Conservation (phyloP, 2,888 invertebrate genomes). For the Ypsolopha scabrella region DNA sequence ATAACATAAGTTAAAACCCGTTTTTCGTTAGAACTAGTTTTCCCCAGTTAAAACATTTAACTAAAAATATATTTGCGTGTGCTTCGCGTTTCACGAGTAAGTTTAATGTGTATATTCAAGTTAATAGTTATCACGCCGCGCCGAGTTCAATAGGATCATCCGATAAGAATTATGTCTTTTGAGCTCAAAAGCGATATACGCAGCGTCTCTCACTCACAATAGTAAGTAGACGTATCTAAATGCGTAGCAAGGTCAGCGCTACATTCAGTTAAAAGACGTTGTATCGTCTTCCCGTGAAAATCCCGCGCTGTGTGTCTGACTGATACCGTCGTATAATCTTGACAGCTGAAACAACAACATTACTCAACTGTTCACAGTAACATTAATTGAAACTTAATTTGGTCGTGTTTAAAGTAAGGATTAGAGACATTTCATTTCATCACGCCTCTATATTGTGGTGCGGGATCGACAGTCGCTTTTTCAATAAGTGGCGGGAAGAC, state of each 20-base stretch:
- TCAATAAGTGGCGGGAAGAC: slow-evolving; percentile 37
- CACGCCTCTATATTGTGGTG: slow-evolving; percentile 6
- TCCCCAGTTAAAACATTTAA: neutral
- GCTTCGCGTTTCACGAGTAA: no score
- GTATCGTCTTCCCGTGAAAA: neutral
- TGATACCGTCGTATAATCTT: neutral
- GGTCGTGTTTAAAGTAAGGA: slow-evolving; percentile 3
- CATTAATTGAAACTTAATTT: slow-evolving; percentile 11
- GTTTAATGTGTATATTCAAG: no score
- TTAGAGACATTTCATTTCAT: no score
- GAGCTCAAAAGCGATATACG: slow-evolving; percentile 24
- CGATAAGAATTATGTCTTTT: slow-evolving; percentile 18
- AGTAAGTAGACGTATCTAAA: slow-evolving; percentile 5
- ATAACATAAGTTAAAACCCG: no score
- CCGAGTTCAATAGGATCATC: slow-evolving; percentile 29
- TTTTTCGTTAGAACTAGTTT: no score
- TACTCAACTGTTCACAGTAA: neutral
- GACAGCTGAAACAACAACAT: no score
- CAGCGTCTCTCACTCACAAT: slow-evolving; percentile 8
- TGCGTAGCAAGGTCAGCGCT: slow-evolving; percentile 19
- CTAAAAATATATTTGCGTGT: no score
- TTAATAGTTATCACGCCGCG: neutral
- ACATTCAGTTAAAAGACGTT: neutral
- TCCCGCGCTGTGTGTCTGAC: slow-evolving; percentile 4
- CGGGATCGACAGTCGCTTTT: slow-evolving; percentile 36